Percentiles rank a stretch among this genome's conserved stretches.
These are phyloP conservation scores for Sarcophaga caerulescens DNA, from an alignment of 2,888 invertebrate species.

Conservation along the genomic window DNA sequence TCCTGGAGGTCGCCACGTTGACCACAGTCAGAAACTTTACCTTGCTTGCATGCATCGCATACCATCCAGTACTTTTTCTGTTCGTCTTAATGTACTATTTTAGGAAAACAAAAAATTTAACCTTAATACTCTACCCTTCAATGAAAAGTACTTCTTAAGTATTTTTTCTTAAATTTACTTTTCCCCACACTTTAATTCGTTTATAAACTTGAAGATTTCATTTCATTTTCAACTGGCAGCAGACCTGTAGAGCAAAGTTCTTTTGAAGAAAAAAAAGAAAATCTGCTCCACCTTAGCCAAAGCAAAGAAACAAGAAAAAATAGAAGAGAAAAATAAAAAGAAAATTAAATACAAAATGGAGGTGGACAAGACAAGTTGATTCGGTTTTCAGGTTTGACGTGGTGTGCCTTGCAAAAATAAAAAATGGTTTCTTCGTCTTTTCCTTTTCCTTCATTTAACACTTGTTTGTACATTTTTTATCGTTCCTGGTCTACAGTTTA, in stretches of 20 bases:
- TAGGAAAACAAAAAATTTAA: too few relatives aligned
- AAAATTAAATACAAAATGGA: conserved; percentile 13
- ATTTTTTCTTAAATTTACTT: background rate
- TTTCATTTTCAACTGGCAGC: background rate
- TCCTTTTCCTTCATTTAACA: background rate
- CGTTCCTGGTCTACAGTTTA: background rate
- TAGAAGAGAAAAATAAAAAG: conserved; percentile 2
- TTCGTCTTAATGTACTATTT: too few relatives aligned
- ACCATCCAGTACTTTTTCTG: too few relatives aligned
- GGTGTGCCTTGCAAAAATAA: conserved; percentile 34
- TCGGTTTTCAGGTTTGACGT: conserved; percentile 37
- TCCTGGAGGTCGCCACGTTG: too few relatives aligned
- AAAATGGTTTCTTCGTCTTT: background rate
- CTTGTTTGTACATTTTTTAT: background rate
- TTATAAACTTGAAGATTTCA: background rate
- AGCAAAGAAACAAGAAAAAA: background rate
- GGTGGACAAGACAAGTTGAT: conserved; percentile 49
- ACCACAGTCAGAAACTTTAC: too few relatives aligned
- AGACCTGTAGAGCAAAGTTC: background rate
- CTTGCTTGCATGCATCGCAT: too few relatives aligned
- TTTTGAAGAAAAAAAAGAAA: background rate
- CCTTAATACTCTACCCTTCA: too few relatives aligned
- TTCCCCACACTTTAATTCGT: background rate
- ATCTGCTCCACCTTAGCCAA: background rate
- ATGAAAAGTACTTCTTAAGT: too few relatives aligned